Percentiles rank a stretch among this genome's conserved stretches.
These are phyloP conservation scores for Cryptus viduatorius DNA, from an alignment of 2,888 invertebrate genomes.

Conservation along the genomic window DNA sequence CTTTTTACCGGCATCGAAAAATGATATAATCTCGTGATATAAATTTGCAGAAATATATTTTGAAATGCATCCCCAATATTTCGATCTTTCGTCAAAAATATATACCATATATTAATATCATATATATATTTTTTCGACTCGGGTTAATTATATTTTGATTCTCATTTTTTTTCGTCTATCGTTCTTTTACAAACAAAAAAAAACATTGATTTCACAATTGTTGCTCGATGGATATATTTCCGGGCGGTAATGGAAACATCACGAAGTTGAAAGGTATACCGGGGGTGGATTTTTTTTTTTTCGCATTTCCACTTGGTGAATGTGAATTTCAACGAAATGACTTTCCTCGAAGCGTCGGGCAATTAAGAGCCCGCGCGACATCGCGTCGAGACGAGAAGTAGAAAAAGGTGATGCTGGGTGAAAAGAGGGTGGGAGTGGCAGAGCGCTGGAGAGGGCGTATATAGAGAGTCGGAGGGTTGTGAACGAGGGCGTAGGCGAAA, in stretches of 20 bases:
- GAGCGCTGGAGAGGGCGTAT: background rate
- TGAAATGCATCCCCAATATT: no score
- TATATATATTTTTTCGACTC: no score
- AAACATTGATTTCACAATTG: no score
- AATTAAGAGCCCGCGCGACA: slow-evolving; percentile 71
- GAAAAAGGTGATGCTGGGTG: slow-evolving; percentile 49
- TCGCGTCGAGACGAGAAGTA: slow-evolving; percentile 45
- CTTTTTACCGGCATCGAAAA: no score
- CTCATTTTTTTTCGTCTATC: no score
- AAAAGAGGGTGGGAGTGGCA: slow-evolving; percentile 60
- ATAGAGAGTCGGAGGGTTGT: slow-evolving; percentile 18
- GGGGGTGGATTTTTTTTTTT: background rate
- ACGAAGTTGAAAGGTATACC: background rate
- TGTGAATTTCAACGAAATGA: slow-evolving; percentile 12
- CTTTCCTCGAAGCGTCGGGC: slow-evolving; percentile 69
- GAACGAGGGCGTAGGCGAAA: slow-evolving; percentile 44
- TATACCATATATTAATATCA: no score
- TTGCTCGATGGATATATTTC: background rate
- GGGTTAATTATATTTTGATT: no score
- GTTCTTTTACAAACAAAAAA: no score
- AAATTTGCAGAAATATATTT: no score
- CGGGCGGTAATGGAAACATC: background rate
- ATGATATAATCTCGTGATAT: no score
- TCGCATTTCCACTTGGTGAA: background rate
- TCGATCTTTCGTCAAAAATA: no score